A percentile compares a stretch with the other conserved stretches of the same genome.
phyloP scores from a whole-genome alignment of 2,888 invertebrate species.

The Exocentrus adspersus region DNA sequence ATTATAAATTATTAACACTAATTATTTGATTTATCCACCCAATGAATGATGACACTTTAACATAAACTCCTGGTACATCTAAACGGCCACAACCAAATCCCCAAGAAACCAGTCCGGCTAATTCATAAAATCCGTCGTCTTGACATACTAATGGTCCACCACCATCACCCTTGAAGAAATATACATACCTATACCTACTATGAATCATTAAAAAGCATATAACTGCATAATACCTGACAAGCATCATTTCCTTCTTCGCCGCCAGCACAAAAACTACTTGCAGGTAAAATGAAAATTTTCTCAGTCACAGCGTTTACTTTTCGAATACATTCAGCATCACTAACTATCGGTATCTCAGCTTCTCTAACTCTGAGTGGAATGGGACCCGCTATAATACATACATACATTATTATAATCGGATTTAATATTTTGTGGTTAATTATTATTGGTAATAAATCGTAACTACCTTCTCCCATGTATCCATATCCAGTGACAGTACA shows the following conservation, averaged over 20 bases:
- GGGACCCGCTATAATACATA: conserved; percentile 79
- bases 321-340: conserved; percentile 90
- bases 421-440: no score
- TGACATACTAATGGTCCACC: conserved; percentile 94
- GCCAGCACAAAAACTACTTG: conserved; percentile 93
- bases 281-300: conserved; percentile 92
- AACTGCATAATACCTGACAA: conserved; percentile 83
- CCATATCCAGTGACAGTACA: conserved; percentile 95
- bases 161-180: conserved; percentile 82
- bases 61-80: conserved; percentile 96
- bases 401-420: no score
- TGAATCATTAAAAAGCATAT: no score
- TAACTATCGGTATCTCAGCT: conserved; percentile 91
- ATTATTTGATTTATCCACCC: conserved; percentile 98
- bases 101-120: conserved; percentile 95
- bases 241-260: conserved; percentile 94
- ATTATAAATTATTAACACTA: conserved; percentile 89
- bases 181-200: no score
- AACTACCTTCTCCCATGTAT: conserved; percentile 90
- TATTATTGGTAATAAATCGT: neutral
- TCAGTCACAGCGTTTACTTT: conserved; percentile 95
- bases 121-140: conserved; percentile 91
- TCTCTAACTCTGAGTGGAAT: conserved; percentile 90
- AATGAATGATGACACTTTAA: conserved; percentile 93
- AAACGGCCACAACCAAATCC: conserved; percentile 93